A percentile compares a stretch with the other conserved stretches of the same genome.
phyloP scores from a whole-genome alignment of 2,113 vertebrate genomes.

The Cyphomyrus plagiostoma region DNA sequence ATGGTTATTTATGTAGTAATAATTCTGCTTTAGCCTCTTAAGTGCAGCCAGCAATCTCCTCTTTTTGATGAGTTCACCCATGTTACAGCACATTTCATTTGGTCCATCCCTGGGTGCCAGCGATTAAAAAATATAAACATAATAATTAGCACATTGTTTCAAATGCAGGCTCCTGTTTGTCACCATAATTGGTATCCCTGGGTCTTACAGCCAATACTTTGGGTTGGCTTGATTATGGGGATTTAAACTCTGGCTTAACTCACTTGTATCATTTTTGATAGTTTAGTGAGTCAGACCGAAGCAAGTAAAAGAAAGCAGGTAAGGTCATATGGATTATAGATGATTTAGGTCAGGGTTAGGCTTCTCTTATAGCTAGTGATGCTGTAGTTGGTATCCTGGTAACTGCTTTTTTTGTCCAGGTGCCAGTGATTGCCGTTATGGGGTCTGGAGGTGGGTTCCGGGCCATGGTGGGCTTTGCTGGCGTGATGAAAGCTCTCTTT shows the following conservation, averaged over 20 bases:
- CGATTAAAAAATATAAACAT: neutral
- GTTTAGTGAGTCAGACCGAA: neutral
- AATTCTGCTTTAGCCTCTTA: no score
- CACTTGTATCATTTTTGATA: neutral
- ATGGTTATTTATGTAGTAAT: no score
- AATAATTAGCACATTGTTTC: neutral
- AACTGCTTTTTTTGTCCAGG: constrained; percentile 54
- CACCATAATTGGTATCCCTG: neutral
- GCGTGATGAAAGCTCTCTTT: constrained; percentile 90
- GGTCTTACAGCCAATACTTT: neutral
- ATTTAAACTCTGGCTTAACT: neutral
- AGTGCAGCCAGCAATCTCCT: no score
- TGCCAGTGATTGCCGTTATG: constrained; percentile 84
- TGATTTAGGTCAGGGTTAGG: neutral
- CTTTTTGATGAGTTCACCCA: neutral
- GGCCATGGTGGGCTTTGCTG: constrained; percentile 90
- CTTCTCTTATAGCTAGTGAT: neutral
- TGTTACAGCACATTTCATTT: neutral
- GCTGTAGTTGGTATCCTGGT: neutral
- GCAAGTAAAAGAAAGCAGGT: neutral
- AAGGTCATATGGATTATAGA: neutral
- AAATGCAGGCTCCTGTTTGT: neutral
- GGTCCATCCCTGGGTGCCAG: neutral
- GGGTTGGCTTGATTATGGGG: neutral
- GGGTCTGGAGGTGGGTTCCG: constrained; percentile 96